Conservation (phyloP, 1,140 invertebrate genomes). For the Popillia japonica region DNA sequence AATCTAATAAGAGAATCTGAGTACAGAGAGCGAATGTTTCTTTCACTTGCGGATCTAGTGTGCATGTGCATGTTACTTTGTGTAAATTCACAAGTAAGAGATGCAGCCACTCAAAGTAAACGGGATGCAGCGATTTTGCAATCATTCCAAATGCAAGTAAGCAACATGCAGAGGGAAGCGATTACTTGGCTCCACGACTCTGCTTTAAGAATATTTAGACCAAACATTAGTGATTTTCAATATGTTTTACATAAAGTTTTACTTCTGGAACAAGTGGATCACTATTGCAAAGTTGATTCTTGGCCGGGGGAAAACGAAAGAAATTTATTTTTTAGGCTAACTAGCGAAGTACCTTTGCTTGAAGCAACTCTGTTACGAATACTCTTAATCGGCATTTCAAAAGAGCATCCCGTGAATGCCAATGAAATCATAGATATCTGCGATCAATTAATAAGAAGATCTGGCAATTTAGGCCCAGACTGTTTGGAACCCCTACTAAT, state of each 20-base stretch:
- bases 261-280: constrained; percentile 84
- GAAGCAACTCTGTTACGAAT: constrained; percentile 85
- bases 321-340: constrained; percentile 78
- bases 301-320: constrained; percentile 92
- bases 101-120: constrained; percentile 68
- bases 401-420: constrained; percentile 83
- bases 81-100: constrained; percentile 78
- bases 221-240: constrained; percentile 76
- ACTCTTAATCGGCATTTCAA: constrained; percentile 83
- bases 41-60: constrained; percentile 84
- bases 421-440: constrained; percentile 86
- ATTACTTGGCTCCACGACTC: constrained; percentile 87
- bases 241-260: constrained; percentile 87
- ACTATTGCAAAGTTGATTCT: constrained; percentile 91
- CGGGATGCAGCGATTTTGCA: constrained; percentile 64
- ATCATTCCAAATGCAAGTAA: constrained; percentile 58
- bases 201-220: constrained; percentile 78
- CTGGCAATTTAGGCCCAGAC: constrained; percentile 76
- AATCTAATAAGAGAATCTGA: constrained; percentile 68
- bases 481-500: constrained; percentile 73
- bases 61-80: constrained; percentile 85
- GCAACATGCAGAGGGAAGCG: constrained; percentile 83
- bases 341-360: constrained; percentile 86
- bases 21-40: constrained; percentile 83
- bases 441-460: constrained; percentile 85